Conservation (phyloP, 2,888 invertebrate species). For the Yponomeuta sedellus region DNA sequence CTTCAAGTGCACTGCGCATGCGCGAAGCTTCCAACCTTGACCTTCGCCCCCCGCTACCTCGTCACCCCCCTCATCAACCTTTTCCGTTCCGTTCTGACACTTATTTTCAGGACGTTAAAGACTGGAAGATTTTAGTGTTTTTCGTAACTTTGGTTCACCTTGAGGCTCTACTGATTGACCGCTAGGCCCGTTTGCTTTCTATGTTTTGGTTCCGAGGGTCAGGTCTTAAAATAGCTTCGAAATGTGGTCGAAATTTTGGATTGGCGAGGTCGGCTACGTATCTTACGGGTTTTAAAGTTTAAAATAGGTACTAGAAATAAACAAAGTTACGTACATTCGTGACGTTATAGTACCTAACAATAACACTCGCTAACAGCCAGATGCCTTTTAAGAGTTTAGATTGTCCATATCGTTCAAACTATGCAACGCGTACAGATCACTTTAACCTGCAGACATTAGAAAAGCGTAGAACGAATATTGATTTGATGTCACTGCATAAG, state of each 20-base stretch:
- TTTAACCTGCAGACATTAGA: no score
- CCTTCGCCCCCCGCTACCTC: slow-evolving; percentile 41
- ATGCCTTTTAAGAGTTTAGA: no score
- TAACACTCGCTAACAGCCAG: no score
- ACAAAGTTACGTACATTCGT: no score
- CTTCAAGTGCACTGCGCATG: slow-evolving; percentile 47
- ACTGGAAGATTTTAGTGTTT: background rate
- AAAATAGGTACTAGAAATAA: no score
- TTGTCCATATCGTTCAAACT: no score
- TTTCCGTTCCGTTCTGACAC: background rate
- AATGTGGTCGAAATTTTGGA: background rate
- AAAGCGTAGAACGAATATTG: no score
- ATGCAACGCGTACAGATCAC: no score
- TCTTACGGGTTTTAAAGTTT: no score
- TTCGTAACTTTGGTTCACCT: background rate
- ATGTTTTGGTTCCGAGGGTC: background rate
- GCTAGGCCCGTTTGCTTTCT: slow-evolving; percentile 18
- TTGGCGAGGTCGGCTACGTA: background rate
- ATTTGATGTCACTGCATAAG: no score
- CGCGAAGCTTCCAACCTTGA: slow-evolving; percentile 54
- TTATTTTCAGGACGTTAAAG: background rate
- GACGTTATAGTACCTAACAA: no score
- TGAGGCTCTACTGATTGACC: background rate
- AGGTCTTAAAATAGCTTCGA: background rate
- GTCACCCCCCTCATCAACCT: slow-evolving; percentile 2